Percentiles rank a stretch among this genome's conserved stretches.
These are phyloP conservation scores for Aleiodes testaceus DNA, from an alignment of 2,888 invertebrate genomes.

Conservation along the genomic window DNA sequence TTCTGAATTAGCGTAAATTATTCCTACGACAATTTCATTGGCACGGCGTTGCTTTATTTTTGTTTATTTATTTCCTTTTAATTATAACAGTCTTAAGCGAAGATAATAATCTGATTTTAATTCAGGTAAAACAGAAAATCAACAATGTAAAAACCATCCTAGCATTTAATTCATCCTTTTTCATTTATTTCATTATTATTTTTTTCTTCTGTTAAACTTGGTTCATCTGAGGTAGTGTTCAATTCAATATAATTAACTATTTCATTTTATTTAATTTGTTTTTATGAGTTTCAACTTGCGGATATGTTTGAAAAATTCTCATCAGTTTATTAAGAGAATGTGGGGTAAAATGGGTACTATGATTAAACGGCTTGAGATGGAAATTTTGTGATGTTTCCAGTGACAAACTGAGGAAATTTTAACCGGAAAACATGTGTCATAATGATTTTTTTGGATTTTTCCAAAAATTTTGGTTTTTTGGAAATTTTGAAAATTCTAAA, in stretches of 20 bases:
- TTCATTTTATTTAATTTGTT: conserved; percentile 10
- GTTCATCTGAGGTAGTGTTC: conserved; percentile 18
- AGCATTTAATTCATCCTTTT: background rate
- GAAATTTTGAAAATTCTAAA: no score
- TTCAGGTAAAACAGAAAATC: background rate
- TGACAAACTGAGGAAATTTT: no score
- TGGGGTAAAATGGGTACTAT: no score
- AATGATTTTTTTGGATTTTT: no score
- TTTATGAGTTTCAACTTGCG: conserved; percentile 1
- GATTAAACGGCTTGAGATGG: no score
- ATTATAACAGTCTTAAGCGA: conserved; percentile 19
- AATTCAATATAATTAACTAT: conserved; percentile 19
- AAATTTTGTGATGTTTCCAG: no score
- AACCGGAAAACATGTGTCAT: no score
- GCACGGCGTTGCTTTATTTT: conserved; percentile 2
- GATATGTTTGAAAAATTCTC: conserved; percentile 9
- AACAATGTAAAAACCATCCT: conserved; percentile 7
- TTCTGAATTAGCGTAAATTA: no score
- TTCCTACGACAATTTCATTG: background rate
- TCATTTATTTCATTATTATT: background rate
- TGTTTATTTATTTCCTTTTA: background rate
- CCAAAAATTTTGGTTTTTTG: no score
- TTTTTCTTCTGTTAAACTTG: conserved; percentile 9
- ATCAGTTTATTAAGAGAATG: background rate
- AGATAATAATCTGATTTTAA: conserved; percentile 12